Evolutionary conservation across 1,140 invertebrate species (phyloP).

Genomic region (Cotesia vestalis): DNA sequence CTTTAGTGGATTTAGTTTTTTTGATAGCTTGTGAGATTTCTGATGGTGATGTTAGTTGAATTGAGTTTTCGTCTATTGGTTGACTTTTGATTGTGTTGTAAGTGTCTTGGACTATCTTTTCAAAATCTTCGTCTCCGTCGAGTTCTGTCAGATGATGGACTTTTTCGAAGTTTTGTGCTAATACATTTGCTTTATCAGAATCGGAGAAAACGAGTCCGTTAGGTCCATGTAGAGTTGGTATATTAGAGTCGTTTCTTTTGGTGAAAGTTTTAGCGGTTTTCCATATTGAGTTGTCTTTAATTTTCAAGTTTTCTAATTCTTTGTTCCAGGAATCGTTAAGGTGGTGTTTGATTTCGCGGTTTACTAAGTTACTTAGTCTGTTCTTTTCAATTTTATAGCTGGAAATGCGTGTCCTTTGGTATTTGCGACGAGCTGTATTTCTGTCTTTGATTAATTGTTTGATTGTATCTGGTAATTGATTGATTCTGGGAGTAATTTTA

Average conservation of each 20-base stretch:
- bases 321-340: neutral
- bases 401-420: neutral
- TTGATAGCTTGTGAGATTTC: neutral
- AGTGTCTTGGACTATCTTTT: neutral
- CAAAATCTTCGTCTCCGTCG: neutral
- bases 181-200: neutral
- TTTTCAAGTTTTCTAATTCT: neutral
- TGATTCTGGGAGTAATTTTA: neutral
- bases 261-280: neutral
- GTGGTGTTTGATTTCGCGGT: neutral
- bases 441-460: neutral
- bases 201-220: neutral
- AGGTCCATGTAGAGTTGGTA: neutral
- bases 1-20: neutral
- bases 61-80: neutral
- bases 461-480: neutral
- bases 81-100: neutral
- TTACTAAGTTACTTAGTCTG: neutral
- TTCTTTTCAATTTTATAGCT: neutral
- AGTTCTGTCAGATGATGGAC: neutral
- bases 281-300: neutral
- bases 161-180: neutral
- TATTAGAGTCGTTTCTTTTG: neutral
- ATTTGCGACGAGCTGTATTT: neutral
- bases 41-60: neutral